A percentile compares a stretch with the other conserved stretches of the same genome.
These are phyloP conservation scores for Hirudinaria manillensis DNA, from an alignment of 2,888 invertebrate genomes.

Conservation along the genomic window DNA sequence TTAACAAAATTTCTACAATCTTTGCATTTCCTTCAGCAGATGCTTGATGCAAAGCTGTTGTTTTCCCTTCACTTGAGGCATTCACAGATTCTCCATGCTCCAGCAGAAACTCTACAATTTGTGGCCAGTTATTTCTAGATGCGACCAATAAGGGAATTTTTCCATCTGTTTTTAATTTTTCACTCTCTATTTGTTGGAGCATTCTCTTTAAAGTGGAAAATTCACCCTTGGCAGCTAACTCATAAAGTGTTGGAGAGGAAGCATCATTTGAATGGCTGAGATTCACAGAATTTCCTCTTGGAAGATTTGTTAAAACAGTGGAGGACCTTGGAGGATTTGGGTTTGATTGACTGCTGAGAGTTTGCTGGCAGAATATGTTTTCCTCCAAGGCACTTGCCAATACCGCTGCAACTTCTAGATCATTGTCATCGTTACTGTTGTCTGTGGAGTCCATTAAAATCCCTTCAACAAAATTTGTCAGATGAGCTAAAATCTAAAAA, in stretches of 20 bases:
- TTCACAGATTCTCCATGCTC: conserved; percentile 22
- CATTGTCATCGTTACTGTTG: conserved; percentile 28
- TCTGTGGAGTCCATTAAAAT: conserved; percentile 13
- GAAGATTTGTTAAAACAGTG: conserved; percentile 14
- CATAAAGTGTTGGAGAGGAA: background rate
- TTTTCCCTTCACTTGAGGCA: conserved; percentile 14
- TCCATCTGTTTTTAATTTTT: background rate
- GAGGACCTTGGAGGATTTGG: conserved; percentile 7
- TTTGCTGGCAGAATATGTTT: background rate
- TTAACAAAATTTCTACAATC: conserved; percentile 16
- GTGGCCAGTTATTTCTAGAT: conserved; percentile 22
- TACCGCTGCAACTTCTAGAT: conserved; percentile 26
- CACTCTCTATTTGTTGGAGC: background rate
- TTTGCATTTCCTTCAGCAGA: conserved; percentile 21
- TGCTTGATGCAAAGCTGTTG: conserved; percentile 28
- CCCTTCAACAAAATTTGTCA: too few species aligned
- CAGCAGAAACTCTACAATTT: conserved; percentile 21
- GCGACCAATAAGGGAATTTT: conserved; percentile 17
- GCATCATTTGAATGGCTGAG: background rate
- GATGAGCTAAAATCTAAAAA: too few species aligned
- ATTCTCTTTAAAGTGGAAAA: conserved; percentile 13
- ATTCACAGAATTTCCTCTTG: conserved; percentile 14
- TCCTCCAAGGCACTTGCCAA: conserved; percentile 17
- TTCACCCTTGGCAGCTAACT: conserved; percentile 24
- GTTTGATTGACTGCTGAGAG: background rate